Evolutionary conservation across 2,113 vertebrate species (phyloP).

Genomic region (Eolophus roseicapilla): DNA sequence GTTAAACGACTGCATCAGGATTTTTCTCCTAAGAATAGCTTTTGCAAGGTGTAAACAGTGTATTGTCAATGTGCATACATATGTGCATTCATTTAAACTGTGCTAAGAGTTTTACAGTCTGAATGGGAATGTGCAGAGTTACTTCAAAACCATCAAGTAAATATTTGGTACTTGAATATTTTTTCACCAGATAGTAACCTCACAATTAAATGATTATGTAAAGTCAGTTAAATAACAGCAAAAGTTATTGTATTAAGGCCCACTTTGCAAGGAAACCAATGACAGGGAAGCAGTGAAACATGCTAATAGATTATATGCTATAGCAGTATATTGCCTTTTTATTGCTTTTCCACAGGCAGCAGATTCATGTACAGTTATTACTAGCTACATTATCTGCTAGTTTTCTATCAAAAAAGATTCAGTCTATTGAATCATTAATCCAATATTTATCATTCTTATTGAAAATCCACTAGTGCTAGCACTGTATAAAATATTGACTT

Average conservation of each 20-base stretch:
- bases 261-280: constrained; percentile 52
- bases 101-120: not conserved
- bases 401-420: constrained; percentile 73
- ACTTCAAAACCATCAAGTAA: not conserved
- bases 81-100: not conserved
- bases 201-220: constrained; percentile 43
- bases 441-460: constrained; percentile 75
- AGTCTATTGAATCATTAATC: constrained; percentile 77
- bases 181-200: constrained; percentile 10
- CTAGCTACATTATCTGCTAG: constrained; percentile 70
- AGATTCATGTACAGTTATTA: constrained; percentile 74
- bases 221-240: constrained; percentile 47
- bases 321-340: constrained; percentile 69
- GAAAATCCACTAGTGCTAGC: constrained; percentile 69
- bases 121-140: not conserved
- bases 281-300: constrained; percentile 53
- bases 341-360: constrained; percentile 60
- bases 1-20: not conserved
- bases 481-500: constrained; percentile 70
- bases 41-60: not conserved
- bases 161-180: constrained; percentile 11
- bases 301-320: constrained; percentile 70
- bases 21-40: not conserved
- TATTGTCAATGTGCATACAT: not conserved
- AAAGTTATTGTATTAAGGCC: constrained; percentile 64